A percentile compares a stretch with the other conserved stretches of the same genome.
phyloP scores from a whole-genome alignment of 2,888 invertebrate genomes.

The Nasonia oneida region DNA sequence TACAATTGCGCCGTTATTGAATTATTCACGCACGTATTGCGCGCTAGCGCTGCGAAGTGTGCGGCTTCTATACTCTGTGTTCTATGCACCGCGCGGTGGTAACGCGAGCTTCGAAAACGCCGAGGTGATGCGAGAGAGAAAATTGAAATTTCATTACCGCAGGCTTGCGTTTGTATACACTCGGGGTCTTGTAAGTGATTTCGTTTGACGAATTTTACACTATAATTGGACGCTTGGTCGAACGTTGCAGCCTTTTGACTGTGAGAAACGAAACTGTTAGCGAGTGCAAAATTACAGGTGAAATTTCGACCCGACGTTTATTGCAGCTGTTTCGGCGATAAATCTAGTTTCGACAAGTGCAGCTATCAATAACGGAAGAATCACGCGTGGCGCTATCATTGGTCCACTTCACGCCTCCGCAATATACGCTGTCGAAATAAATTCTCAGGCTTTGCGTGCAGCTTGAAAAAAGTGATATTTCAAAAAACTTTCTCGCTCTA shows the following conservation, averaged over 20 bases:
- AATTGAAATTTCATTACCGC: background rate
- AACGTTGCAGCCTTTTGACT: no score
- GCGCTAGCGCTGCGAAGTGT: background rate
- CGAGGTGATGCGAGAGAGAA: background rate
- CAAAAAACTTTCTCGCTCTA: constrained; percentile 22
- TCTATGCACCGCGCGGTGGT: background rate
- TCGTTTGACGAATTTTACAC: background rate
- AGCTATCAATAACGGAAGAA: background rate
- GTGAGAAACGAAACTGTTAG: no score
- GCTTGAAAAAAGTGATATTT: constrained; percentile 10
- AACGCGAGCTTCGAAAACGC: background rate
- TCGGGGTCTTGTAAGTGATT: background rate
- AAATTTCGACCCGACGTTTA: no score
- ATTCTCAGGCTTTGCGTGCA: background rate
- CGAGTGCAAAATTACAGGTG: no score
- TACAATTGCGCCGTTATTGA: constrained; percentile 12
- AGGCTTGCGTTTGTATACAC: background rate
- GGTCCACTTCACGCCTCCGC: background rate
- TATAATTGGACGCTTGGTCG: no score
- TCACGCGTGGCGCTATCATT: background rate
- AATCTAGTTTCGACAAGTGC: background rate
- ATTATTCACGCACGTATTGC: constrained; percentile 6
- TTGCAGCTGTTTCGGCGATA: background rate
- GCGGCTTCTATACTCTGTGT: background rate
- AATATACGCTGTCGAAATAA: background rate